Base-by-base conservation (phyloP, 1,140 invertebrate species). In the Platyura marginata region DNA sequence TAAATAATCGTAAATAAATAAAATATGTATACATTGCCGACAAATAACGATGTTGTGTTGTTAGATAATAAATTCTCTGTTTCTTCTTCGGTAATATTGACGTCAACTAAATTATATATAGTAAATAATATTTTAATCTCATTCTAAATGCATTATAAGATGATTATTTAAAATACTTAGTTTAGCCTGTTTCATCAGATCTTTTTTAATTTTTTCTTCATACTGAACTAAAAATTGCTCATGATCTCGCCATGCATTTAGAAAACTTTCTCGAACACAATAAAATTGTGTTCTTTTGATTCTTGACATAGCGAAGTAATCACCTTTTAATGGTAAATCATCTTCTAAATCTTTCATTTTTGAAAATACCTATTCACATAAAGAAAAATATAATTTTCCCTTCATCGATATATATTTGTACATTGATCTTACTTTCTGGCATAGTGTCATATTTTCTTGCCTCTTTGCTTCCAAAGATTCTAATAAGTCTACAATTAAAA, bases 261-360 rank as follows among this genome's bases (percentile, higher is more conserved):
- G 52, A 10, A 52, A 61, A 10, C 51, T 52, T 42, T 61, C 55
- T n/a, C 58, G 51, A 2, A 61, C 51, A 1, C 56, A 58, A 40
- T 60, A 59, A 37, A 60, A 61, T 1, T 61, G 42, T 1, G 55
- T 57, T 13, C 58, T 51, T 20, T 52, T 60, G 49, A 61, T 59
- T 21, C 58, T 49, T 11, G 58, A 53, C 47, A 61, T 56, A 40
- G 59, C 34, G n/a, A 47, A 52, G 40, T 53, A 57, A 33, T 61
- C 58, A 13, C 54, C 54, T 11, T 59, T 55, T 5, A 47, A 33
- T 32, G 58, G 58, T 19, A 61, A 49, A 46, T 58, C 58, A 1
- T 52, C 40, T 44, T 59, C 57, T 34, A 60, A 54, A 2, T 58
- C 55, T 35, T 47, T 51, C 38, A 60, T 61, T 16, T 53, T 51